Evolutionary conservation across 2,888 invertebrate genomes (phyloP).

Genomic region (Busseola fusca): DNA sequence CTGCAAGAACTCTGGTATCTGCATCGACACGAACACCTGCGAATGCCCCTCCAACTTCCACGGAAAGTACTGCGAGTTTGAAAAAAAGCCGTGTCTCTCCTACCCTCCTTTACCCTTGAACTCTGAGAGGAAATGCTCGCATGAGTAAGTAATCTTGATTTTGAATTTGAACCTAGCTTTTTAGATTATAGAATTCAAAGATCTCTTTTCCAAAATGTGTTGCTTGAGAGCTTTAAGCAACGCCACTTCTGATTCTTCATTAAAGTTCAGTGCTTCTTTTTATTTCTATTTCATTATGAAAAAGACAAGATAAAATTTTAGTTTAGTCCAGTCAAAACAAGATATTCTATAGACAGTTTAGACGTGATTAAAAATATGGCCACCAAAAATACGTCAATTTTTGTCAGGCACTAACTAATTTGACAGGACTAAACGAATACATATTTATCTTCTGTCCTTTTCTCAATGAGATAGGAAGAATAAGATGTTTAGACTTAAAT

Average conservation of each 20-base stretch:
- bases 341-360: too few relatives aligned
- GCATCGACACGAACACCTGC: constrained; percentile 93
- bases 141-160: constrained; percentile 86
- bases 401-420: too few relatives aligned
- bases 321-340: too few relatives aligned
- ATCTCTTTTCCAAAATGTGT: background rate
- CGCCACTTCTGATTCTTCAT: background rate
- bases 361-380: too few relatives aligned
- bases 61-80: constrained; percentile 93
- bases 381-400: too few relatives aligned
- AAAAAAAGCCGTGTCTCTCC: constrained; percentile 92
- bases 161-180: background rate
- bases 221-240: background rate
- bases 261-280: background rate
- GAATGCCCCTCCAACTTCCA: constrained; percentile 92
- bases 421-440: too few relatives aligned
- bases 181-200: background rate
- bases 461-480: too few relatives aligned
- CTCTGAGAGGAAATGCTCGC: constrained; percentile 89
- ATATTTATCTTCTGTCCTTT: too few relatives aligned
- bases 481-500: too few relatives aligned
- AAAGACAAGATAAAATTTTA: too few relatives aligned
- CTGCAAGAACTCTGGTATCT: constrained; percentile 95
- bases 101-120: constrained; percentile 91
- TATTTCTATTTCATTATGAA: too few relatives aligned